These are phyloP conservation scores for Andrena bicolor DNA, from an alignment of 2,888 invertebrate species.

Conservation along the genomic window DNA sequence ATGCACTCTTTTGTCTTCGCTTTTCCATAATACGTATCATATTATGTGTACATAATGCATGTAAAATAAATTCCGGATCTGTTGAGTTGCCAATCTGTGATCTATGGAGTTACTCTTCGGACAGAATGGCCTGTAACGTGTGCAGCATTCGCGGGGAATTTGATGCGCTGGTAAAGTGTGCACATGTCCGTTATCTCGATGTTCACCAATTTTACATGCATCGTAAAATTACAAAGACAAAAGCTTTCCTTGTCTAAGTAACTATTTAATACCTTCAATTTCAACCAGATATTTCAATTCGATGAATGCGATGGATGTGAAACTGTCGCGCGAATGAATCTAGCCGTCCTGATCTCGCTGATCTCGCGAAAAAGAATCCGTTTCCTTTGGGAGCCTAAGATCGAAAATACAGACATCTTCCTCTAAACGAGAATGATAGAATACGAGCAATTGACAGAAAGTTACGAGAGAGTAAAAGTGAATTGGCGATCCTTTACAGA, in stretches of 20 bases:
- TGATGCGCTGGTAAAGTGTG: not conserved
- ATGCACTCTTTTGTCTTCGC: slow-evolving; percentile 75
- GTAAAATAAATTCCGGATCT: slow-evolving; percentile 72
- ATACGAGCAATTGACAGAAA: slow-evolving; percentile 59
- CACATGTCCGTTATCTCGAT: not conserved
- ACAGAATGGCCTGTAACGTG: slow-evolving; percentile 22
- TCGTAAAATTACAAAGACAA: slow-evolving; percentile 65
- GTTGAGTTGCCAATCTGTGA: slow-evolving; percentile 48
- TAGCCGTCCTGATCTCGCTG: slow-evolving; percentile 42
- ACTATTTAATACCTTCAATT: slow-evolving; percentile 67
- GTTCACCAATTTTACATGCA: slow-evolving; percentile 38
- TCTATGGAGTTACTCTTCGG: slow-evolving; percentile 8
- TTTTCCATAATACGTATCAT: slow-evolving; percentile 70
- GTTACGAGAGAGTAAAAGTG: slow-evolving; percentile 68
- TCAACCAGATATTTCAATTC: slow-evolving; percentile 65
- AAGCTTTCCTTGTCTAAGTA: slow-evolving; percentile 62
- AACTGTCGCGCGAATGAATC: slow-evolving; percentile 52
- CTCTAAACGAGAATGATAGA: slow-evolving; percentile 56
- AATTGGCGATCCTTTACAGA: slow-evolving; percentile 56
- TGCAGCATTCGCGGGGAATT: slow-evolving; percentile 6
- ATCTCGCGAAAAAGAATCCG: slow-evolving; percentile 53
- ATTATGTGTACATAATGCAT: slow-evolving; percentile 71
- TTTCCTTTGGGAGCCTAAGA: slow-evolving; percentile 47
- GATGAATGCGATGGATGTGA: slow-evolving; percentile 60
- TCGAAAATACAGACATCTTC: slow-evolving; percentile 42